Evolutionary conservation across 2,888 invertebrate genomes (phyloP).

Genomic region (Platycheirus rosarum): DNA sequence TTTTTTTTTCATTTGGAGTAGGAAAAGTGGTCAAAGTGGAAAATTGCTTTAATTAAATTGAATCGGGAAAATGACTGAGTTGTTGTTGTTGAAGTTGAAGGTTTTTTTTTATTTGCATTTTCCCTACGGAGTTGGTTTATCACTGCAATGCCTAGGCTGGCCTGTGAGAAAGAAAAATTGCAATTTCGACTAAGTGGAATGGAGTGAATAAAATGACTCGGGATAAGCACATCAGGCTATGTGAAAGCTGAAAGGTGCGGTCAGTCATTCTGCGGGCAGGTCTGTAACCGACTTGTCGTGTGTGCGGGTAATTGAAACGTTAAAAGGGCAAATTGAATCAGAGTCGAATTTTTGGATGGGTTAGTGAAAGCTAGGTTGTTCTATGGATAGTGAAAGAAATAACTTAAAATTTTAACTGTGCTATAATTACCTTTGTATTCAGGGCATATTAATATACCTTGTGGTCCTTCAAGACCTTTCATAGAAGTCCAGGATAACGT

Average conservation of each 20-base stretch:
- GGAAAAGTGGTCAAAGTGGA: slow-evolving; percentile 69
- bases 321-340: slow-evolving; percentile 63
- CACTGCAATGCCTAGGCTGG: slow-evolving; percentile 2
- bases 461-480: no score
- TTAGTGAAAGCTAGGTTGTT: no score
- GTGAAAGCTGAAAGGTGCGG: slow-evolving; percentile 74
- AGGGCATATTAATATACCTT: no score
- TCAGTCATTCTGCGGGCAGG: slow-evolving; percentile 71
- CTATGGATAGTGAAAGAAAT: no score
- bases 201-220: slow-evolving; percentile 30
- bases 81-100: slow-evolving; percentile 31
- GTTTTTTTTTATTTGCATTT: slow-evolving; percentile 31
- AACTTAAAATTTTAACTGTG: no score
- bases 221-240: slow-evolving; percentile 54
- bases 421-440: no score
- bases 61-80: slow-evolving; percentile 60
- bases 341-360: no score
- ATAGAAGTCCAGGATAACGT: no score
- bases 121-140: slow-evolving; percentile 16
- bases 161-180: slow-evolving; percentile 61
- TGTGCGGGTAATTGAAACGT: slow-evolving; percentile 72
- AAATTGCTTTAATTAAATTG: slow-evolving; percentile 74
- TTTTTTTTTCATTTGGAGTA: slow-evolving; percentile 30
- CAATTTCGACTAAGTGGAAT: slow-evolving; percentile 52
- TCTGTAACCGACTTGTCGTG: slow-evolving; percentile 69